These are phyloP conservation scores for Zootoca vivipara DNA, from an alignment of 2,113 vertebrate genomes.

Conservation along the genomic window DNA sequence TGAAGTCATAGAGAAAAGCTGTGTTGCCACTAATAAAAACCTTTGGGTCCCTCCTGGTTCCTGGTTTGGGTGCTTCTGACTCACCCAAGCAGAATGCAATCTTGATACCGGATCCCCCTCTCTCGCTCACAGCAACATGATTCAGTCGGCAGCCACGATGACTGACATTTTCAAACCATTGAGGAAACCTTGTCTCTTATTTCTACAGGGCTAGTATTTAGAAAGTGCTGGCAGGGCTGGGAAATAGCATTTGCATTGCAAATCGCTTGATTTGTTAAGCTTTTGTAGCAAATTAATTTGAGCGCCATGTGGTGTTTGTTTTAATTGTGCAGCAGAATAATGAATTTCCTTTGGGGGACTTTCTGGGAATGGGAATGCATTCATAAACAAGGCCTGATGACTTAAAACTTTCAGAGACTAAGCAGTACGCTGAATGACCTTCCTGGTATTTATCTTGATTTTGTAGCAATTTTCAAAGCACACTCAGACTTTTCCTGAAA, in stretches of 20 bases:
- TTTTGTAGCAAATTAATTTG: slow-evolving; percentile 62
- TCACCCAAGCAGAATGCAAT: background rate
- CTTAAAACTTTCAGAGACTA: slow-evolving; percentile 11
- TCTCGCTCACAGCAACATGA: background rate
- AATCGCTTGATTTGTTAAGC: slow-evolving; percentile 64
- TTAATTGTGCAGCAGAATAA: slow-evolving; percentile 56
- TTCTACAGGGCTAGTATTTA: slow-evolving; percentile 38
- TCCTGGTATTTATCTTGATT: background rate
- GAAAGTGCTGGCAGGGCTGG: slow-evolving; percentile 52
- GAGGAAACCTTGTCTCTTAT: slow-evolving; percentile 6
- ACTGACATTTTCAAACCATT: background rate
- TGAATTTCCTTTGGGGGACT: slow-evolving; percentile 39
- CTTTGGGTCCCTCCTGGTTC: background rate
- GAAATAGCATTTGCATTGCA: slow-evolving; percentile 69
- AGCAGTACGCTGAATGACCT: background rate
- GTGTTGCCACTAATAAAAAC: background rate
- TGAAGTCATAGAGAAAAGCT: background rate
- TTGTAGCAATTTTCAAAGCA: background rate
- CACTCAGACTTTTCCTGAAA: fast-evolving
- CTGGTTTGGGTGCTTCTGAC: background rate
- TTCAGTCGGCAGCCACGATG: too few relatives aligned
- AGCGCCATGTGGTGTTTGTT: slow-evolving; percentile 59
- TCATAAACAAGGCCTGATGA: slow-evolving; percentile 38
- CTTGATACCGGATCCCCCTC: background rate
- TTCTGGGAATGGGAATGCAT: background rate